phyloP scores from a whole-genome alignment of 2,797 vertebrate species.

The Eulemur mongoz region DNA sequence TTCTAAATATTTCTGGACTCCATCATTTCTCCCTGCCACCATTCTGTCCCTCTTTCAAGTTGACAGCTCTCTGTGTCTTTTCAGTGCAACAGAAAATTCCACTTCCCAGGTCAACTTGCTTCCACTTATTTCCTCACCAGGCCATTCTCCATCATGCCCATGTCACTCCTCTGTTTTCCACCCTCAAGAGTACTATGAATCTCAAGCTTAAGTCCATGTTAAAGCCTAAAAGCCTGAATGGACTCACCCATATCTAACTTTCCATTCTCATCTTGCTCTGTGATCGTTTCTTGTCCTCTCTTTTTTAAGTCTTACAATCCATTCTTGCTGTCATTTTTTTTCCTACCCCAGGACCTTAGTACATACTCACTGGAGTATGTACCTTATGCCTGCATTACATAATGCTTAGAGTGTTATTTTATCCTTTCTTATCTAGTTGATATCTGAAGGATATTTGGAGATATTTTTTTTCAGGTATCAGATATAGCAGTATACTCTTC shows the following conservation, averaged over 20 bases:
- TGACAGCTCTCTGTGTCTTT: not conserved
- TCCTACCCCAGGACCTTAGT: not conserved
- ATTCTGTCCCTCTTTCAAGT: not conserved
- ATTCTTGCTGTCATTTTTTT: too few species aligned
- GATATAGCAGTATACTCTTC: not conserved
- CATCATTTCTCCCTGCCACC: not conserved
- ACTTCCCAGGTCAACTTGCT: not conserved
- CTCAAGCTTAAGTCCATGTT: not conserved
- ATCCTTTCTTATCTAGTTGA: not conserved
- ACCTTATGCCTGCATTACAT: not conserved
- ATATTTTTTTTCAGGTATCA: not conserved
- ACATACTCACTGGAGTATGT: not conserved
- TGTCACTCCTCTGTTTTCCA: not conserved
- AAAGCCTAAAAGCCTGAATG: not conserved
- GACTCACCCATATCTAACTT: not conserved
- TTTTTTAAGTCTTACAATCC: not conserved
- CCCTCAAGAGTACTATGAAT: not conserved
- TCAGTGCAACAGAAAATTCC: not conserved
- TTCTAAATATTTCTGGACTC: not conserved
- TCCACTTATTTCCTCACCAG: not conserved
- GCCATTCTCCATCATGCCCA: not conserved
- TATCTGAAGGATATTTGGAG: not conserved
- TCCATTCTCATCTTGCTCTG: not conserved
- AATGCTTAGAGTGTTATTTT: not conserved
- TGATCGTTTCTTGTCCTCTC: not conserved